Evolutionary conservation across 1,140 invertebrate species (phyloP).

Genomic region (Lepeophtheirus salmonis): DNA sequence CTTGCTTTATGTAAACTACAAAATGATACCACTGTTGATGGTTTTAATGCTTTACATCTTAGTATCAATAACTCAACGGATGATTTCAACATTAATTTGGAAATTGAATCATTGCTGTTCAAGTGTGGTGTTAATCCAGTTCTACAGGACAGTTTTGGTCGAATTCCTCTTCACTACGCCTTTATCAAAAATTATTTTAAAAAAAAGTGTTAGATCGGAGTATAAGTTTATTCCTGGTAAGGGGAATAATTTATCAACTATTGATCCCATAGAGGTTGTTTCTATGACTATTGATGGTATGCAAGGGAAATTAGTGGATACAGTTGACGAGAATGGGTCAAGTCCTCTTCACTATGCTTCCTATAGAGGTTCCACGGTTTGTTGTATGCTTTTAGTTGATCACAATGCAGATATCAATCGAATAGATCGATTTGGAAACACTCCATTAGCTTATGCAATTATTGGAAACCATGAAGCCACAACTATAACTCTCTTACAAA

Average conservation of each 20-base stretch:
- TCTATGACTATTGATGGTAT: conserved; percentile 26
- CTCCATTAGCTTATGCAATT: conserved; percentile 32
- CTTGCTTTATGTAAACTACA: conserved; percentile 23
- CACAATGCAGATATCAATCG: conserved; percentile 28
- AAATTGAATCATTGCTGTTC: conserved; percentile 25
- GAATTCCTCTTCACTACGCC: conserved; percentile 31
- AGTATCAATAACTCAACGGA: conserved; percentile 28
- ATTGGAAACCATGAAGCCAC: conserved; percentile 31
- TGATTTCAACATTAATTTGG: conserved; percentile 25
- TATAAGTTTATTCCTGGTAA: conserved; percentile 17
- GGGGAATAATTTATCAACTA: conserved; percentile 20
- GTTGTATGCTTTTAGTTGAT: conserved; percentile 27
- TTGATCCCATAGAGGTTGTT: conserved; percentile 33
- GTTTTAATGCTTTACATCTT: conserved; percentile 28
- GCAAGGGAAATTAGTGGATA: conserved; percentile 26
- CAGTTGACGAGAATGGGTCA: conserved; percentile 26
- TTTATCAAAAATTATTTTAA: conserved; percentile 26
- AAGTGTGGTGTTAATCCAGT: conserved; percentile 23
- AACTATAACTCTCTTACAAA: conserved; percentile 30
- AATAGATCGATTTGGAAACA: conserved; percentile 30
- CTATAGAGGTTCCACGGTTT: conserved; percentile 32
- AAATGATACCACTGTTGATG: not conserved
- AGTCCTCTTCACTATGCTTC: conserved; percentile 34
- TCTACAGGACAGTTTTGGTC: conserved; percentile 22
- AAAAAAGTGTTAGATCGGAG: not conserved